Evolutionary conservation across 2,113 vertebrate species (phyloP).

Genomic region (Catharus minimus): DNA sequence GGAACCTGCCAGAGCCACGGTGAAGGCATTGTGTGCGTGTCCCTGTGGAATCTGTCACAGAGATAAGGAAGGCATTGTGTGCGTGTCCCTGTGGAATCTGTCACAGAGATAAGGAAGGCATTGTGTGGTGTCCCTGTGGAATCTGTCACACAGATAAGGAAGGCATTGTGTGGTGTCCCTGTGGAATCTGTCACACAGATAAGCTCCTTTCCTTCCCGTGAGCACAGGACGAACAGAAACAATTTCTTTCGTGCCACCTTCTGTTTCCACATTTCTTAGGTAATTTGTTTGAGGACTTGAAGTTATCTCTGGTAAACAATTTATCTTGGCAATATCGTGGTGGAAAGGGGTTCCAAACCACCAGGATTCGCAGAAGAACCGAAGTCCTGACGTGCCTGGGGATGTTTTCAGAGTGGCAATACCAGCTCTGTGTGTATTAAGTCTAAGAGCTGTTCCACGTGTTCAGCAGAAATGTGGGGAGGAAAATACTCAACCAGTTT

Average conservation of each 20-base stretch:
- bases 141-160: not conserved
- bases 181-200: not conserved
- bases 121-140: not conserved
- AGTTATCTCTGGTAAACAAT: constrained; percentile 49
- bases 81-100: not conserved
- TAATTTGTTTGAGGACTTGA: constrained; percentile 45
- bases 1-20: not conserved
- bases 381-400: not conserved
- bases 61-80: not conserved
- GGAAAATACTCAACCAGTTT: not conserved
- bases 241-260: not conserved
- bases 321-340: constrained; percentile 20
- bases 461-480: not conserved
- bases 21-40: not conserved
- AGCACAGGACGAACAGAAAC: not conserved
- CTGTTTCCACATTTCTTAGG: constrained; percentile 34
- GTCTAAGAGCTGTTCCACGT: not conserved
- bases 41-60: not conserved
- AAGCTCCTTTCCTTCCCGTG: not conserved
- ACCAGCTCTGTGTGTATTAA: accelerated
- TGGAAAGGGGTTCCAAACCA: not conserved
- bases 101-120: not conserved
- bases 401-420: not conserved
- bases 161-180: not conserved
- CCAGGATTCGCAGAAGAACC: not conserved